Evolutionary conservation across 2,113 vertebrate species (phyloP).

Genomic region (Scomber colias): DNA sequence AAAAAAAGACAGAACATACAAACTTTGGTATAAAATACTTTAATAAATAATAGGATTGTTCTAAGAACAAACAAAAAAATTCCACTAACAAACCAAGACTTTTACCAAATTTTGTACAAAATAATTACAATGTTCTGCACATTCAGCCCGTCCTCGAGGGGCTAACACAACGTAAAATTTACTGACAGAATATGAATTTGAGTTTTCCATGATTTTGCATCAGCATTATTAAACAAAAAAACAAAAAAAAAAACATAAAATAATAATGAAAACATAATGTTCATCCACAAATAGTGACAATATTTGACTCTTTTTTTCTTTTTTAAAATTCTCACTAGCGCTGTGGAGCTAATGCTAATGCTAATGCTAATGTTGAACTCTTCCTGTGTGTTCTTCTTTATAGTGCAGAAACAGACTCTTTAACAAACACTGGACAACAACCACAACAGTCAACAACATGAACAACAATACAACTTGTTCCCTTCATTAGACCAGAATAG

Average conservation of each 20-base stretch:
- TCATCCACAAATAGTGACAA: slow-evolving; percentile 64
- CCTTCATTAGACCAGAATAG: slow-evolving; percentile 90
- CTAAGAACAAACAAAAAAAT: slow-evolving; percentile 89
- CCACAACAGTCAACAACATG: slow-evolving; percentile 66
- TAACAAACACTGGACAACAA: slow-evolving; percentile 78
- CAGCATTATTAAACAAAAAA: slow-evolving; percentile 43
- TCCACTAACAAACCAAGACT: slow-evolving; percentile 88
- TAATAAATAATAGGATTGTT: slow-evolving; percentile 92
- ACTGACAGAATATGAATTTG: slow-evolving; percentile 54
- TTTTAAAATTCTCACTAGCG: slow-evolving; percentile 29
- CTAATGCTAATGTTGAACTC: slow-evolving; percentile 52
- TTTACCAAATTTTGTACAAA: slow-evolving; percentile 89
- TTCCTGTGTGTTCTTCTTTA: slow-evolving; percentile 67
- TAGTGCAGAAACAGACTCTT: slow-evolving; percentile 82
- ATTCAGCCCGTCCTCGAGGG: slow-evolving; percentile 48
- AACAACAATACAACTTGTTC: slow-evolving; percentile 86
- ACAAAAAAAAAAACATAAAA: slow-evolving; percentile 47
- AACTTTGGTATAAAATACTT: slow-evolving; percentile 92
- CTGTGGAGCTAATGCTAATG: slow-evolving; percentile 73
- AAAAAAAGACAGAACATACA: slow-evolving; percentile 22
- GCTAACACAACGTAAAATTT: slow-evolving; percentile 10
- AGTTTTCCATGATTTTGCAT: slow-evolving; percentile 53
- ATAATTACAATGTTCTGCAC: slow-evolving; percentile 83
- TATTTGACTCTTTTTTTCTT: slow-evolving; percentile 69
- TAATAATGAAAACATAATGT: slow-evolving; percentile 51